phyloP scores from a whole-genome alignment of 2,113 vertebrate genomes.

The Sturnira hondurensis region DNA sequence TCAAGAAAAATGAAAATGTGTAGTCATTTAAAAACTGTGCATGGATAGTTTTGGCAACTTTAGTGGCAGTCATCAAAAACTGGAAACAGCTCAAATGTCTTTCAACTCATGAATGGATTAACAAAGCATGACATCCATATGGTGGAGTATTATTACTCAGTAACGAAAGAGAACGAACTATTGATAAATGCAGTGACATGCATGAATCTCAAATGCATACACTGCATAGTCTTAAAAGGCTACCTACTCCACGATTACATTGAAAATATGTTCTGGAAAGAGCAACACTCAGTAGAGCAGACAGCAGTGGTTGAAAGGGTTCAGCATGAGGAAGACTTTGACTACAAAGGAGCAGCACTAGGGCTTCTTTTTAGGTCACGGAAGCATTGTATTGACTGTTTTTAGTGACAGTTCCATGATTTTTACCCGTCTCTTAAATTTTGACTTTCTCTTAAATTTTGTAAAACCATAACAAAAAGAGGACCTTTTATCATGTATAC shows the following conservation, averaged over 20 bases:
- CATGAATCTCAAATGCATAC: neutral
- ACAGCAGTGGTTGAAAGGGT: rapidly evolving
- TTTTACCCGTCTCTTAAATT: neutral
- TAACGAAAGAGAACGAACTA: neutral
- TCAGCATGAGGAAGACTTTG: neutral
- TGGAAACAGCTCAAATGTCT: neutral
- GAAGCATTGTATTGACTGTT: neutral
- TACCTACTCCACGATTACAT: neutral
- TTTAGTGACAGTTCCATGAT: neutral
- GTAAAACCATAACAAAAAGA: neutral
- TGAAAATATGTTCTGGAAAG: neutral
- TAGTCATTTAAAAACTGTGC: neutral
- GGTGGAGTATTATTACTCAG: neutral
- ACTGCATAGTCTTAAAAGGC: neutral
- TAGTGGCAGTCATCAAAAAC: neutral
- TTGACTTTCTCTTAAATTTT: neutral
- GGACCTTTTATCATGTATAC: neutral
- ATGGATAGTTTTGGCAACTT: neutral
- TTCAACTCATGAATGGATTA: neutral
- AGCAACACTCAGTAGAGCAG: neutral
- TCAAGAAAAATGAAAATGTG: neutral
- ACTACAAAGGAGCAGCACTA: rapidly evolving
- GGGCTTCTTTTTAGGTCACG: neutral
- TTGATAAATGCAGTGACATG: rapidly evolving
- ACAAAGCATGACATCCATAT: neutral